Conservation (phyloP, 2,797 vertebrate genomes). For the Thaleichthys pacificus region DNA sequence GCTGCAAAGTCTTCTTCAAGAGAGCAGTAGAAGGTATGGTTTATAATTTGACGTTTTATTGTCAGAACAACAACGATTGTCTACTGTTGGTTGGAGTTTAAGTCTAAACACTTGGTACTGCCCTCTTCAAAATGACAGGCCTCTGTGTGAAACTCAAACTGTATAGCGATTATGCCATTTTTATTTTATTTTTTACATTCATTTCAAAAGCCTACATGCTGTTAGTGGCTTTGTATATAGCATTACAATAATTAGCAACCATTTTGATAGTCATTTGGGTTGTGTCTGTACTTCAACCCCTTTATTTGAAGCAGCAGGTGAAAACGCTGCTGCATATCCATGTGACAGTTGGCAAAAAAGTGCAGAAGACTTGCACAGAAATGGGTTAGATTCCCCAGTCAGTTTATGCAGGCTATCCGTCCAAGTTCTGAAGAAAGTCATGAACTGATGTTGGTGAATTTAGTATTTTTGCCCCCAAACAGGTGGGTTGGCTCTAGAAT, state of each 20-base stretch:
- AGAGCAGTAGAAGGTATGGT: constrained; percentile 96
- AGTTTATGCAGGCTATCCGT: no score
- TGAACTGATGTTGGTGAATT: neutral
- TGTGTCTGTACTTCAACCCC: neutral
- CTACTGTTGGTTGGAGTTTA: neutral
- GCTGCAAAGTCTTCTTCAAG: constrained; percentile 99
- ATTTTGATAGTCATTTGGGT: neutral
- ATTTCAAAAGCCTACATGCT: neutral
- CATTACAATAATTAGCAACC: neutral
- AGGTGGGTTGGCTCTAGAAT: neutral
- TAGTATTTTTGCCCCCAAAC: neutral
- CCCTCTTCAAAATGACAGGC: neutral
- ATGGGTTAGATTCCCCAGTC: no score
- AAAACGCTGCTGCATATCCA: neutral
- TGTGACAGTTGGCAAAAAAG: neutral
- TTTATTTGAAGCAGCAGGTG: neutral
- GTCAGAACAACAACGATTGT: neutral
- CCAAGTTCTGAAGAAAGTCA: neutral
- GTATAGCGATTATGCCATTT: neutral
- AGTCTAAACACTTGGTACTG: neutral
- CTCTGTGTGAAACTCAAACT: neutral
- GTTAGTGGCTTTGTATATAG: neutral
- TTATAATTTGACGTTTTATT: neutral
- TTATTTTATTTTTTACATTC: no score
- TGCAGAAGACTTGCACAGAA: no score